Base-by-base conservation (phyloP, 1,140 invertebrate species). In the Drosophila sproati region DNA sequence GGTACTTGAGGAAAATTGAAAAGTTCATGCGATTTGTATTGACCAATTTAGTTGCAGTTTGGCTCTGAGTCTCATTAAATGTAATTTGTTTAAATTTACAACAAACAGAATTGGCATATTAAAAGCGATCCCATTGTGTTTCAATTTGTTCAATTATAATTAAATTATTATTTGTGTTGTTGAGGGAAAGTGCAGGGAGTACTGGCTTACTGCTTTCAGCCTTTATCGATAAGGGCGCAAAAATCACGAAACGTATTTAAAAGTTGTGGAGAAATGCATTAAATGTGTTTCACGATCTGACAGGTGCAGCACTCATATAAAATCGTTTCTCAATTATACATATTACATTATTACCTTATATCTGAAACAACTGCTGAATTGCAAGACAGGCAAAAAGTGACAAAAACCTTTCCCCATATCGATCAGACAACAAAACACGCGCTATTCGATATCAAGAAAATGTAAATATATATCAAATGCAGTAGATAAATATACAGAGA, bases 21-120 rank as follows among this genome's bases (percentile, higher is more conserved):
- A 56, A 62, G 10, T 35, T 28, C 47, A n/a, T 70, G 54, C 45
- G 76, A 60, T 60, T 80, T 68, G 57, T 52, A 28, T 60, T 50
- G 6, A 41, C 7, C 61, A 64, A 64, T 64, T 73, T 67, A 43
- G 10, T 7, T 7, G 8, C 35, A 20, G 12, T 39, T 41, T 20
- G 20, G 20, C 20, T 6, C 12, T 34, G n/a, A 34, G 35, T 34
- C 54, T 79, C 69, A 87, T 87, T 88, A 87, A 71, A 34, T 62
- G 66, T 56, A 88, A 82, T 87, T 88, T 61, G 28, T 32, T 41
- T 51, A 64, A 45, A 64, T 43, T 10, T 32, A n/a, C 50, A 35
- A 54, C 31, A 34, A 50, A 73, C 55, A 39, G 35, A 32, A 10
- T 41, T 57, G 12, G 8, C 48, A 57, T 32, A 62, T 64, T 54